Evolutionary conservation across 1,140 invertebrate genomes (phyloP).

Genomic region (Drosophila asahinai): DNA sequence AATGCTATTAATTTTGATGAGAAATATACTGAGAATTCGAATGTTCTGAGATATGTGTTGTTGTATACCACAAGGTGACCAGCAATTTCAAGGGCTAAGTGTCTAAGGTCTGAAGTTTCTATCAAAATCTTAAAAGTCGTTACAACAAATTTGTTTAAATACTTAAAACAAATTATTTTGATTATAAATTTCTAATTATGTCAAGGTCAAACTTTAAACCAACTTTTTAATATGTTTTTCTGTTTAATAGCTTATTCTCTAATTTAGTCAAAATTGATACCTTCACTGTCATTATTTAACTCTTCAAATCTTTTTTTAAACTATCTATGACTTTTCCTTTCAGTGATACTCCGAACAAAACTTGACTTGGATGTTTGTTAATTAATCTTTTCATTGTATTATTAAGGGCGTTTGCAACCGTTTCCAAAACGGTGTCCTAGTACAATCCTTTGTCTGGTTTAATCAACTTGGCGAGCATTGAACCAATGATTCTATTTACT

Average conservation of each 20-base stretch:
- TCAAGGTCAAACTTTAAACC: too few species aligned
- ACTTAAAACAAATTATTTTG: too few species aligned
- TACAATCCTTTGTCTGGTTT: conserved; percentile 1
- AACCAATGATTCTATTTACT: neutral
- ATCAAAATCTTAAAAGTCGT: too few species aligned
- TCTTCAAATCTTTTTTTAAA: neutral
- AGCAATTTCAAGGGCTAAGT: too few species aligned
- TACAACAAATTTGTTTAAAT: too few species aligned
- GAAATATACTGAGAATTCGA: too few species aligned
- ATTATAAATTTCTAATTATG: too few species aligned
- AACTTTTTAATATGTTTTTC: conserved; percentile 8
- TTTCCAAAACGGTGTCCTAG: neutral
- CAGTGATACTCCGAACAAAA: neutral
- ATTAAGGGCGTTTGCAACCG: neutral
- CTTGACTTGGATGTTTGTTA: neutral
- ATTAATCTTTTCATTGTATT: neutral
- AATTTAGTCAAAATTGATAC: neutral
- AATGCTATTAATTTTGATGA: too few species aligned
- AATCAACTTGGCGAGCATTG: neutral
- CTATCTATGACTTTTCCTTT: neutral
- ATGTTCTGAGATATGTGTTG: too few species aligned
- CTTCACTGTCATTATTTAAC: neutral
- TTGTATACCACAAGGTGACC: too few species aligned
- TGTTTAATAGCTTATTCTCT: neutral
- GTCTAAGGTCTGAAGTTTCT: too few species aligned